These are phyloP conservation scores for Nesidiocoris tenuis DNA, from an alignment of 2,888 invertebrate species.

Conservation along the genomic window DNA sequence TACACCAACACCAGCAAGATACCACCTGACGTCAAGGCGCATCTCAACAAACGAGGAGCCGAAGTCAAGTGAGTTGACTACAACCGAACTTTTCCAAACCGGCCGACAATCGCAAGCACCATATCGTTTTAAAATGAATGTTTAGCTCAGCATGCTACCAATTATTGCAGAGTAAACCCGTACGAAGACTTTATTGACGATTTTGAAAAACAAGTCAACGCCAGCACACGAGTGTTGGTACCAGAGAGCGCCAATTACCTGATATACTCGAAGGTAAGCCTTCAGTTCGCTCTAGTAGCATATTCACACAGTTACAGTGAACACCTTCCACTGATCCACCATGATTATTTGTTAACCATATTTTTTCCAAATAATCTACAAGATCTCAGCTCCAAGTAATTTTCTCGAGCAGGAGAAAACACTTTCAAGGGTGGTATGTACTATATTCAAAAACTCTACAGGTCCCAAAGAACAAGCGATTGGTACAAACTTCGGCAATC, in stretches of 20 bases:
- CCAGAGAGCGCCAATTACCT: slow-evolving; percentile 52
- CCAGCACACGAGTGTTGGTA: slow-evolving; percentile 49
- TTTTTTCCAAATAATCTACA: too few relatives aligned
- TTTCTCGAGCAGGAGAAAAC: too few relatives aligned
- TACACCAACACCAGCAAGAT: slow-evolving; percentile 27
- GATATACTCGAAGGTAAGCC: slow-evolving; percentile 52
- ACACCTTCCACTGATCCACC: too few relatives aligned
- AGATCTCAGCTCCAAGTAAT: too few relatives aligned
- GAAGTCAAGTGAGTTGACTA: slow-evolving; percentile 30
- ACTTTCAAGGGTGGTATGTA: too few relatives aligned
- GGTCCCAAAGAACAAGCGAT: slow-evolving; percentile 53
- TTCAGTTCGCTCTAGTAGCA: too few relatives aligned
- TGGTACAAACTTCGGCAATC: slow-evolving; percentile 56
- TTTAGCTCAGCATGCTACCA: slow-evolving; percentile 6
- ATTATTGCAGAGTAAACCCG: slow-evolving; percentile 45
- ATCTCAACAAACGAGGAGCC: slow-evolving; percentile 4
- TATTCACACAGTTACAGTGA: too few relatives aligned
- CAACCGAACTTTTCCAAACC: too few relatives aligned
- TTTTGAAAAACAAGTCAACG: slow-evolving; percentile 49
- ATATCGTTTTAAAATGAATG: background rate
- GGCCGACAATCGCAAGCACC: too few relatives aligned
- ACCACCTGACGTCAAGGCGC: background rate
- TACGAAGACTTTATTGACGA: slow-evolving; percentile 53
- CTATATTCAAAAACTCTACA: too few relatives aligned
- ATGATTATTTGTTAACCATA: too few relatives aligned